Conservation (phyloP, 1,140 invertebrate genomes). For the Doryteuthis pealeii region DNA sequence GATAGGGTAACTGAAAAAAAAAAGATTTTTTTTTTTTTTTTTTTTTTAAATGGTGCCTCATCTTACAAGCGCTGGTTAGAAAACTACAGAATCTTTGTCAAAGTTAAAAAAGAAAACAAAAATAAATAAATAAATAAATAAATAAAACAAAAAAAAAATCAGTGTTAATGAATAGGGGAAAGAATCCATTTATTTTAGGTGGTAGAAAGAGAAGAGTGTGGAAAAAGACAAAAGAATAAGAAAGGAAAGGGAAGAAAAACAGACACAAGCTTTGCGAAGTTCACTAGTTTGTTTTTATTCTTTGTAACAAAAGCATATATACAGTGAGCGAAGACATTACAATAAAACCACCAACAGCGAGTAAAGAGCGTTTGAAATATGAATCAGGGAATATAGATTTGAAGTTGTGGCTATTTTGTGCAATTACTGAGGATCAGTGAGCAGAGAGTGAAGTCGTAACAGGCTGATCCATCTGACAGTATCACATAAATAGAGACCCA, state of each 20-base stretch:
- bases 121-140: too few species aligned
- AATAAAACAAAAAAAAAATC: too few species aligned
- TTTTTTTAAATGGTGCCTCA: too few species aligned
- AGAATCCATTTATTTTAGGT: too few species aligned
- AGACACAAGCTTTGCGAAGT: constrained; percentile 2
- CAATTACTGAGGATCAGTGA: constrained; percentile 11
- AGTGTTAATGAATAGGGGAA: too few species aligned
- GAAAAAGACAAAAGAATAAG: too few species aligned
- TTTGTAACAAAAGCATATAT: constrained; percentile 17
- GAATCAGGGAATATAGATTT: constrained; percentile 12
- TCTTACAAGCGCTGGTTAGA: too few species aligned
- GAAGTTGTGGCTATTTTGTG: constrained; percentile 12
- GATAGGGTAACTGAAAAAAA: too few species aligned
- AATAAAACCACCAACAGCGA: constrained; percentile 16
- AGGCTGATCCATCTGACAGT: neutral
- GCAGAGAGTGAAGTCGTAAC: neutral
- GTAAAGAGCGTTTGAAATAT: constrained; percentile 10
- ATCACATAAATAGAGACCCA: constrained; percentile 9
- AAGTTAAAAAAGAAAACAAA: too few species aligned
- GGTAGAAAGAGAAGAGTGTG: too few species aligned
- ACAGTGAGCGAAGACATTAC: constrained; percentile 15
- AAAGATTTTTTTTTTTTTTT: too few species aligned
- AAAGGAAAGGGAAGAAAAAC: neutral
- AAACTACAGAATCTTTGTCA: too few species aligned
- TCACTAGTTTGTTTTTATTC: constrained; percentile 8